Base-by-base conservation (phyloP, 2,888 invertebrate species). In the Troides helena region DNA sequence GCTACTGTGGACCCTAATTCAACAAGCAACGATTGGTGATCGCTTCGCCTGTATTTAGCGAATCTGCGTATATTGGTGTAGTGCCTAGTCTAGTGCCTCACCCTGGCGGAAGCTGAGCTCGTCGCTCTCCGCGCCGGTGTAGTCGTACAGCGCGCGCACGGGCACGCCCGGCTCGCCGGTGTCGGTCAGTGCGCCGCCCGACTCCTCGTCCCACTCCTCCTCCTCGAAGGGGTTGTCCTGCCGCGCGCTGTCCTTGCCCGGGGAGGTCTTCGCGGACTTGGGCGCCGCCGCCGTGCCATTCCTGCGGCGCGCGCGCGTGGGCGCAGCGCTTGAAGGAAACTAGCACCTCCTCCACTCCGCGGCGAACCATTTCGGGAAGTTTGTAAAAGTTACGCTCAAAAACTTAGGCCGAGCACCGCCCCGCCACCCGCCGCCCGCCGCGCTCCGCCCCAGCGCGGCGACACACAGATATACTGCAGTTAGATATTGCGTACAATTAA, bases 31-130 rank as follows among this genome's bases (percentile, higher is more conserved):
- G 30, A 30, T 5, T 30, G 30, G 30, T 30, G 30, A 30, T 30
- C 3, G 30, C 4, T 30, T 30, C 30, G 30, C 30, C 4, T 30
- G 4, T 30, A 3, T 30, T 39, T 39, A 10, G 10, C 1, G 7
- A 1, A 39, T 8, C 7, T 39, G 39, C 7, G 4, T 39, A 39
- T 8, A 18, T 17, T 14, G 0, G 53, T 53, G 12, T 12, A 17
- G 39, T 36, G 36, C 18, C 30, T 36, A 14, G 12, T 3, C 10
- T 60, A 17, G 14, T 30, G 14, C 5, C 67, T 23, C 5, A 98
- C 99, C 99, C 94, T 97, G 97, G 90, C 98, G 96, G 90, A 99
- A 99, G 89, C 96, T 97, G 68, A 99, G 95, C 90, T 99, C 99
- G 89, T 99, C 99, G 79, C 97, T 97, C 94, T 99, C 99, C 1